A percentile compares a stretch with the other conserved stretches of the same genome.
These are phyloP conservation scores for Cotesia chilonis DNA, from an alignment of 1,140 invertebrate genomes.

Conservation along the genomic window DNA sequence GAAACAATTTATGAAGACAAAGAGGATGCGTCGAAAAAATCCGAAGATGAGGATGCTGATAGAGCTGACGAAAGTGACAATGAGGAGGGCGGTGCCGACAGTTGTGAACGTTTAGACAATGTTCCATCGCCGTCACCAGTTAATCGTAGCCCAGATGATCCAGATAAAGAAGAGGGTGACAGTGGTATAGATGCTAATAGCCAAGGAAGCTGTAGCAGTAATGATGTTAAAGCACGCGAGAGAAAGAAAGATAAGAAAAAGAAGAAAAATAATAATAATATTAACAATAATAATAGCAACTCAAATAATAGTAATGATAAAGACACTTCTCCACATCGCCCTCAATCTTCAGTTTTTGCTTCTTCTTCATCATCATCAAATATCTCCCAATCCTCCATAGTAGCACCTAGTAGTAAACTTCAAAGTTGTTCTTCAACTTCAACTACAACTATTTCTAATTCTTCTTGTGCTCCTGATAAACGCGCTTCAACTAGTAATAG, in stretches of 20 bases:
- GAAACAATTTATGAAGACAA: constrained; percentile 75
- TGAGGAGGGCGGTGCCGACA: constrained; percentile 42
- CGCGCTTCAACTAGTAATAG: constrained; percentile 37
- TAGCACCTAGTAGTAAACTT: constrained; percentile 46
- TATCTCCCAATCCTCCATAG: constrained; percentile 46
- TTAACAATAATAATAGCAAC: constrained; percentile 54
- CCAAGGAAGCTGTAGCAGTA: constrained; percentile 83
- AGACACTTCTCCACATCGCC: constrained; percentile 54
- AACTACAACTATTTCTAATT: not conserved
- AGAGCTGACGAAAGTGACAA: constrained; percentile 62
- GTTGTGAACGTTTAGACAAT: constrained; percentile 55
- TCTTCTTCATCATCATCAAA: constrained; percentile 33
- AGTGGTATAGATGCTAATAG: constrained; percentile 88
- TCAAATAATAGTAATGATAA: constrained; percentile 52
- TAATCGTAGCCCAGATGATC: constrained; percentile 58
- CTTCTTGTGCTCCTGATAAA: constrained; percentile 44
- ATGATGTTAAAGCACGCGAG: constrained; percentile 73
- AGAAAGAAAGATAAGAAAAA: constrained; percentile 83
- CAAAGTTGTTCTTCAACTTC: constrained; percentile 45
- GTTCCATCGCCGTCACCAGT: constrained; percentile 56
- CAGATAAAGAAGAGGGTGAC: constrained; percentile 82
- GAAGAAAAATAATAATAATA: constrained; percentile 69
- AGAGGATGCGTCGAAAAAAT: constrained; percentile 71
- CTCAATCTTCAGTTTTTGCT: constrained; percentile 29
- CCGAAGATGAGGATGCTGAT: constrained; percentile 66